Conservation (phyloP, 2,113 vertebrate species). For the Megatriorchis doriae region DNA sequence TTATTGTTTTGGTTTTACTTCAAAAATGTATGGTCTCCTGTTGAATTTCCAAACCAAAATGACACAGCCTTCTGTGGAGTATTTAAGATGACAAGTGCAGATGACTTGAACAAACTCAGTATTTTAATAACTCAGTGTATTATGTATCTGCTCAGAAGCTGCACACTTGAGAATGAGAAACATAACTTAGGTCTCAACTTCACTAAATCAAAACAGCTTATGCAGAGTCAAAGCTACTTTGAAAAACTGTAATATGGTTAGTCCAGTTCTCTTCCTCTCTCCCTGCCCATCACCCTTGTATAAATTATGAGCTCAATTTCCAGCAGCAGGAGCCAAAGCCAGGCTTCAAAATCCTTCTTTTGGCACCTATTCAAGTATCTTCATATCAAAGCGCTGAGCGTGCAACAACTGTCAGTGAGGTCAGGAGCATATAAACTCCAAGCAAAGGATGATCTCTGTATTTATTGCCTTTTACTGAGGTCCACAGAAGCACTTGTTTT, state of each 20-base stretch:
- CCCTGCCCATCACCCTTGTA: background rate
- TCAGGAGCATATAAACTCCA: background rate
- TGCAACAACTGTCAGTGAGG: background rate
- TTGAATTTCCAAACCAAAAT: background rate
- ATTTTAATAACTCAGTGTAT: background rate
- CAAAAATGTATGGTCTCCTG: background rate
- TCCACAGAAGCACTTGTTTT: background rate
- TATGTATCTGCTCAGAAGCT: background rate
- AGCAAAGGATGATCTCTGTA: background rate
- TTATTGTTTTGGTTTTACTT: background rate
- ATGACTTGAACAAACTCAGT: background rate
- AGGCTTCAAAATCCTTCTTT: background rate
- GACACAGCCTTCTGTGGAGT: background rate
- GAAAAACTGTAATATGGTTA: background rate
- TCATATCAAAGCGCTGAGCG: background rate
- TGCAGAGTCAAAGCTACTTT: background rate
- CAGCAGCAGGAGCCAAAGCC: background rate
- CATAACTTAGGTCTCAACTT: background rate
- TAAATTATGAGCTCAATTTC: background rate
- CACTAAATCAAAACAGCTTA: background rate
- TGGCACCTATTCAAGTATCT: background rate
- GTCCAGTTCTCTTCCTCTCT: background rate
- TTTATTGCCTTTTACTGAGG: background rate
- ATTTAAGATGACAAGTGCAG: background rate
- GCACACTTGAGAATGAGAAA: background rate